These are phyloP conservation scores for Ceuthmochares aereus DNA, from an alignment of 2,113 vertebrate genomes.

Conservation along the genomic window DNA sequence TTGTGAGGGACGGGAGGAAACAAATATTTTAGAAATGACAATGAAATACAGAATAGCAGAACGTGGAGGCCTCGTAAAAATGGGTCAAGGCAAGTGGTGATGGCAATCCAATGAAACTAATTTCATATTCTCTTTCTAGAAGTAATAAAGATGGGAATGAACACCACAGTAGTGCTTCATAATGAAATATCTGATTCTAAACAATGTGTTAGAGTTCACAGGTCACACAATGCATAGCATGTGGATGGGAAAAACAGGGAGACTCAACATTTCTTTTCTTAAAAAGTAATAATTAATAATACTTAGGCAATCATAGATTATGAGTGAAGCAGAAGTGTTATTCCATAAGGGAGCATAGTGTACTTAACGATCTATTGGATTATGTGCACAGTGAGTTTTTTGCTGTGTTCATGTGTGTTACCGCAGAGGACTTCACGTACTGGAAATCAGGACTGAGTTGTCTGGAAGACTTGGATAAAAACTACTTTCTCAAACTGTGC, in stretches of 20 bases:
- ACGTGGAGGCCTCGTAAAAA: conserved; percentile 15
- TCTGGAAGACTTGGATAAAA: not conserved
- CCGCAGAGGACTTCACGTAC: not conserved
- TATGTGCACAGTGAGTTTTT: not conserved
- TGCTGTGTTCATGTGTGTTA: not conserved
- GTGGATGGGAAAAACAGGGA: not conserved
- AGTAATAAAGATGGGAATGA: conserved; percentile 7
- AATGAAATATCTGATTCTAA: conserved; percentile 49
- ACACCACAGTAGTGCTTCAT: not conserved
- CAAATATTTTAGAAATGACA: conserved; percentile 31
- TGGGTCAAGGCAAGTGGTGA: conserved; percentile 38
- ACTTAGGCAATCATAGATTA: not conserved
- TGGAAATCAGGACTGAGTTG: not conserved
- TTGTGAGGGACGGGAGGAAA: not conserved
- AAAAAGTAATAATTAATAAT: conserved; percentile 48
- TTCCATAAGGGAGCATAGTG: not conserved
- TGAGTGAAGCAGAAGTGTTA: not conserved
- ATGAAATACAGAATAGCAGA: conserved; percentile 7
- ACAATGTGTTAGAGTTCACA: not conserved
- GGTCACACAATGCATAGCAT: not conserved
- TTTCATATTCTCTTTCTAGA: conserved; percentile 69
- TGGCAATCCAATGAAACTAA: conserved; percentile 42
- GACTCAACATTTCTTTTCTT: not conserved
- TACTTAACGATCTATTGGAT: not conserved
- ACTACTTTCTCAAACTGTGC: not conserved